phyloP scores from a whole-genome alignment of 2,888 invertebrate genomes.

The Ethmia dodecea region DNA sequence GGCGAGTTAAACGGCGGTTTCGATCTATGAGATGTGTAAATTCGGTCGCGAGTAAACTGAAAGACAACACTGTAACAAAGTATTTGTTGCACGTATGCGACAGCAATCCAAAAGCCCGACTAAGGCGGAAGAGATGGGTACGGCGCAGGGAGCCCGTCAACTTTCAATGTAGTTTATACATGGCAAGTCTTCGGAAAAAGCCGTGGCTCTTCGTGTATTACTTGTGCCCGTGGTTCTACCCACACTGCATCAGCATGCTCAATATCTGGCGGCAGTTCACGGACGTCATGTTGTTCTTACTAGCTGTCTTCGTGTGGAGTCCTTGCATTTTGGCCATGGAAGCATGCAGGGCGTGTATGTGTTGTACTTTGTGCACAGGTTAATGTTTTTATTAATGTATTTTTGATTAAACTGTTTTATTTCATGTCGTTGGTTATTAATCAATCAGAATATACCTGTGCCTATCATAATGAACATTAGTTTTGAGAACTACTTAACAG shows the following conservation, averaged over 20 bases:
- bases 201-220: conserved; percentile 21
- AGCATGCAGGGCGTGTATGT: conserved; percentile 4
- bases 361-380: conserved; percentile 10
- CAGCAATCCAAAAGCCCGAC: conserved; percentile 24
- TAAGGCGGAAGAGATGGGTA: conserved; percentile 14
- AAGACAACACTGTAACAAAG: conserved; percentile 21
- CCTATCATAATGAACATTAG: too few relatives aligned
- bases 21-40: conserved; percentile 19
- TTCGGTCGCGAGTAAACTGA: conserved; percentile 16
- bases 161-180: conserved; percentile 22
- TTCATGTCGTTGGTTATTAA: too few relatives aligned
- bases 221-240: conserved; percentile 27
- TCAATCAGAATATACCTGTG: too few relatives aligned
- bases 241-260: conserved; percentile 28
- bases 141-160: conserved; percentile 18
- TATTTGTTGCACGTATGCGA: conserved; percentile 24
- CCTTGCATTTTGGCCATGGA: conserved; percentile 22
- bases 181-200: conserved; percentile 23
- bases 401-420: not conserved
- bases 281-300: conserved; percentile 30
- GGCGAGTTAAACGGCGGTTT: conserved; percentile 24
- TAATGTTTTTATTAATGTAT: not conserved
- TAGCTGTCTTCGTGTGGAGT: conserved; percentile 31
- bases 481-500: too few relatives aligned
- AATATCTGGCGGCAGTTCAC: conserved; percentile 26